These are phyloP conservation scores for Melinaea menophilus DNA, from an alignment of 2,888 invertebrate genomes.

Conservation along the genomic window DNA sequence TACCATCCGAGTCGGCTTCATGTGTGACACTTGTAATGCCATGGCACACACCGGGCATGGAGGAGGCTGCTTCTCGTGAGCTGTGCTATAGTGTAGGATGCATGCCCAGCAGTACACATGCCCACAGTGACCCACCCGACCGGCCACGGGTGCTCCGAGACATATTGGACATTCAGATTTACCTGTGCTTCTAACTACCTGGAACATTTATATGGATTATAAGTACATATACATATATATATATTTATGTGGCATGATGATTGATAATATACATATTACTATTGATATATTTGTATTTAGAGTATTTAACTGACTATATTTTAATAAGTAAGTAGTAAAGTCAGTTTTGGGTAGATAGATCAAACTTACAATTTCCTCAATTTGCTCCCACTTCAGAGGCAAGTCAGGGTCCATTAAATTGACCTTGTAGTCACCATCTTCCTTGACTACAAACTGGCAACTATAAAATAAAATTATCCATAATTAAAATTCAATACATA, in stretches of 20 bases:
- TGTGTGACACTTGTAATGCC: constrained; percentile 85
- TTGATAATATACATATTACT: not conserved
- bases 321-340: too few species aligned
- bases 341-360: too few species aligned
- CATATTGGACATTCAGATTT: constrained; percentile 91
- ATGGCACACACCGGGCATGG: constrained; percentile 95
- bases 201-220: constrained; percentile 1
- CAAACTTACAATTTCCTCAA: constrained; percentile 93
- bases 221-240: constrained; percentile 5
- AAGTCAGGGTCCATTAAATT: constrained; percentile 91
- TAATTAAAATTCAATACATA: not conserved
- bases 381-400: constrained; percentile 92
- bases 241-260: not conserved
- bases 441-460: constrained; percentile 96
- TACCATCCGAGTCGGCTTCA: constrained; percentile 82
- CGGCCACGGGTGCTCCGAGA: constrained; percentile 89
- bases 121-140: constrained; percentile 95
- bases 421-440: constrained; percentile 86
- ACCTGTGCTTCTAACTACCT: constrained; percentile 67
- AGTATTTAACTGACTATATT: too few species aligned
- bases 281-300: too few species aligned
- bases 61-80: constrained; percentile 88
- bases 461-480: constrained; percentile 63
- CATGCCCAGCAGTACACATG: constrained; percentile 98
- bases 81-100: constrained; percentile 92